Percentiles rank a stretch among this genome's conserved stretches.
These are phyloP conservation scores for Sprattus sprattus DNA, from an alignment of 2,113 vertebrate genomes.

Conservation along the genomic window DNA sequence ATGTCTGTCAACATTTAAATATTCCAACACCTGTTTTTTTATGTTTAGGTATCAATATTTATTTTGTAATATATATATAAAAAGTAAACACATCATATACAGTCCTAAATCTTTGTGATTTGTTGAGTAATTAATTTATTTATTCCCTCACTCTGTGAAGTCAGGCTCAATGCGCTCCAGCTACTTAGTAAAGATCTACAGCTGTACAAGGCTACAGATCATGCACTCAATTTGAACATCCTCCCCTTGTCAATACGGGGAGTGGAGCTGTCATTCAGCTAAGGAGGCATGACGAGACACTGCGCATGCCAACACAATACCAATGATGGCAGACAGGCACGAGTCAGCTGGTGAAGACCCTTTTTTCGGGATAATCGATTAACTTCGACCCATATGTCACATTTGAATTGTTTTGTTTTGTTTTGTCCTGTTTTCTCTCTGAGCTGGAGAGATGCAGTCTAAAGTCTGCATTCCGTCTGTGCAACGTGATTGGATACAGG, in stretches of 20 bases:
- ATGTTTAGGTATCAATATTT: too few species aligned
- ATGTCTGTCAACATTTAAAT: neutral
- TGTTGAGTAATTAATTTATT: too few species aligned
- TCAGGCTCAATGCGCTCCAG: neutral
- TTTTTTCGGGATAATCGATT: neutral
- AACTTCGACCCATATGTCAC: neutral
- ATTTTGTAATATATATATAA: too few species aligned
- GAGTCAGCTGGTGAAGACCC: neutral
- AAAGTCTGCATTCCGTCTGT: neutral
- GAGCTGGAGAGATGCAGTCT: neutral
- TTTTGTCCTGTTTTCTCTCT: neutral
- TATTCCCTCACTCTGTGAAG: neutral
- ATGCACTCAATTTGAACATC: neutral
- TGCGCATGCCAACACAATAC: neutral
- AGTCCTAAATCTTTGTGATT: too few species aligned
- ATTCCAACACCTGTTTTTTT: neutral
- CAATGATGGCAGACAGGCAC: neutral
- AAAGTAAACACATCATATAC: too few species aligned
- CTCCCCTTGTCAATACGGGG: slow-evolving; percentile 12
- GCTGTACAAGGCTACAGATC: slow-evolving; percentile 27
- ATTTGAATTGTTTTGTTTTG: neutral
- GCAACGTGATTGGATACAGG: neutral
- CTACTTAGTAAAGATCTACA: slow-evolving; percentile 36
- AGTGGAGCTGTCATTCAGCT: neutral
- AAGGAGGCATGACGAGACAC: neutral